Evolutionary conservation across 2,113 vertebrate genomes (phyloP).

Genomic region (Leptodactylus fuscus): DNA sequence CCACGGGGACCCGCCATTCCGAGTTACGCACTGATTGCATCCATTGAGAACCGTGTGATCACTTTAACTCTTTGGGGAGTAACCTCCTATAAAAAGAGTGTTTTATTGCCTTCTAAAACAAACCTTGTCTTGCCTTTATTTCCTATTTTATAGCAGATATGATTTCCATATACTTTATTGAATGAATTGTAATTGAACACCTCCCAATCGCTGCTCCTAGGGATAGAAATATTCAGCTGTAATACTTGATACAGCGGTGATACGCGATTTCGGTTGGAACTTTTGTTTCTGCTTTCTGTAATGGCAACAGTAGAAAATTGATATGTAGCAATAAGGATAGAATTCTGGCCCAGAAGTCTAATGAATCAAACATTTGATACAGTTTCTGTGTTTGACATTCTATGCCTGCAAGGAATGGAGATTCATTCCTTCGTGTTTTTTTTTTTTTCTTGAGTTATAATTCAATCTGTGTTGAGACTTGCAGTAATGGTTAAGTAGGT

Average conservation of each 20-base stretch:
- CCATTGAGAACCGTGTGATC: no score
- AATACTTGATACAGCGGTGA: background rate
- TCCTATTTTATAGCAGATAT: background rate
- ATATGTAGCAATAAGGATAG: constrained; percentile 15
- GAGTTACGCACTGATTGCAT: no score
- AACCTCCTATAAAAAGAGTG: background rate
- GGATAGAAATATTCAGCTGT: background rate
- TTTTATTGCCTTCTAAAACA: background rate
- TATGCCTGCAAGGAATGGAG: constrained; percentile 43
- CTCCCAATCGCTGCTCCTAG: background rate
- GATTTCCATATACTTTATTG: background rate
- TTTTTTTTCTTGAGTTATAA: constrained; percentile 43
- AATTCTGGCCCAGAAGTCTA: constrained; percentile 11
- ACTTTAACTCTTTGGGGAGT: no score
- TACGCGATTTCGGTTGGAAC: background rate
- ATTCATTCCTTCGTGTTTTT: constrained; percentile 37
- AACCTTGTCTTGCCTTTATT: background rate
- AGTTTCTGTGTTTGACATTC: constrained; percentile 47
- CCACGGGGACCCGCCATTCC: no score
- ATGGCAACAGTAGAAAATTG: constrained; percentile 1
- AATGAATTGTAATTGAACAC: background rate
- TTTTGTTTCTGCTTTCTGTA: background rate
- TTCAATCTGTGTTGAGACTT: constrained; percentile 45
- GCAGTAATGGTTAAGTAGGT: constrained; percentile 45
- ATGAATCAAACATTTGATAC: constrained; percentile 44